Evolutionary conservation across 2,797 vertebrate species (phyloP).

Genomic region (Sebastolobus alascanus): DNA sequence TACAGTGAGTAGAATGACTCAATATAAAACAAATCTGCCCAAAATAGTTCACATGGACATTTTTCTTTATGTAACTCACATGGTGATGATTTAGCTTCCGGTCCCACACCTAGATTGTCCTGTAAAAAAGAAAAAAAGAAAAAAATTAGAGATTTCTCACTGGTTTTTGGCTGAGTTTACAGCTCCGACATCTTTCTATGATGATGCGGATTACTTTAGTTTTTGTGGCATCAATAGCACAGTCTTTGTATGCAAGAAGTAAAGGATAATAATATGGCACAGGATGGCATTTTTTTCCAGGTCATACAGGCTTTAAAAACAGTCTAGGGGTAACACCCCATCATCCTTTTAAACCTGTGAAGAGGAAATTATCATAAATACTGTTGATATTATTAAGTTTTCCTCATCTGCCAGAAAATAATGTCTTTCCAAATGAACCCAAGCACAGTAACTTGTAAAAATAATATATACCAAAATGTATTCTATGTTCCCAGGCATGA

Average conservation of each 20-base stretch:
- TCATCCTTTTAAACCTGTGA: too few species aligned
- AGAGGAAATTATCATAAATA: not conserved
- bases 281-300: not conserved
- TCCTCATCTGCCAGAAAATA: too few species aligned
- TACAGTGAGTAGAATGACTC: not conserved
- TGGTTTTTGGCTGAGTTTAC: too few species aligned
- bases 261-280: not conserved
- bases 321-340: too few species aligned
- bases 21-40: not conserved
- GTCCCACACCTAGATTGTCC: slow-evolving; percentile 81
- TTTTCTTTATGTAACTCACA: slow-evolving; percentile 61
- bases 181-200: not conserved
- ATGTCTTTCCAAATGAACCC: not conserved
- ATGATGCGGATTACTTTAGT: not conserved
- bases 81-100: slow-evolving; percentile 74
- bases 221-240: not conserved
- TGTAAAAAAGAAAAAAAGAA: slow-evolving; percentile 42
- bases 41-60: not conserved
- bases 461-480: not conserved
- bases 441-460: not conserved
- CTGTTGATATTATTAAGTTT: not conserved
- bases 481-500: not conserved
- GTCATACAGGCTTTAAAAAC: not conserved
- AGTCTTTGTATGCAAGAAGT: not conserved
- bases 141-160: not conserved